Percentiles rank a stretch among this genome's conserved stretches.
These are phyloP conservation scores for Octomys mimax DNA, from an alignment of 2,797 vertebrate species.

Conservation along the genomic window DNA sequence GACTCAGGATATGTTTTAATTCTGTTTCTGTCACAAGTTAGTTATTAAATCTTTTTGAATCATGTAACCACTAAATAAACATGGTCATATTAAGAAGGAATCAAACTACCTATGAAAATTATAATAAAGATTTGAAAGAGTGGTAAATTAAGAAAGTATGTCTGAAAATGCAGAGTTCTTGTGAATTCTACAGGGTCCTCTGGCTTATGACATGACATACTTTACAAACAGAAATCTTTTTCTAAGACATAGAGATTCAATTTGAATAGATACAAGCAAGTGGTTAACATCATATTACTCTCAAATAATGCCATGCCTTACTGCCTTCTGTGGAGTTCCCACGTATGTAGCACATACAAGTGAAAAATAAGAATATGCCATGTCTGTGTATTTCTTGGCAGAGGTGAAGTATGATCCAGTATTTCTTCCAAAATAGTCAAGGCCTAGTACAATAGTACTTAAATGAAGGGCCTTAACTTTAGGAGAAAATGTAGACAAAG, in stretches of 20 bases:
- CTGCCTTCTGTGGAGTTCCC: background rate
- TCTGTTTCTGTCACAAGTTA: background rate
- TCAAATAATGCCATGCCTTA: background rate
- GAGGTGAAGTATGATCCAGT: background rate
- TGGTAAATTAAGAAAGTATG: background rate
- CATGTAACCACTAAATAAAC: background rate
- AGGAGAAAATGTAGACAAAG: background rate
- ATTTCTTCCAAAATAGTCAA: background rate
- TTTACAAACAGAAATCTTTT: slow-evolving; percentile 23
- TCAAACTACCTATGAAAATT: slow-evolving; percentile 9
- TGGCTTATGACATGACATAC: background rate
- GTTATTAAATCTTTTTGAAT: background rate
- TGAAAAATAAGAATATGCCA: background rate
- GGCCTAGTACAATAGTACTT: background rate
- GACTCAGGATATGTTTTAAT: slow-evolving; percentile 9
- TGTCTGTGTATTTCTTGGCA: background rate
- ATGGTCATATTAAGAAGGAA: background rate
- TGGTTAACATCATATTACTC: background rate
- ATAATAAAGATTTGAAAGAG: background rate
- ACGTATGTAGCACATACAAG: background rate
- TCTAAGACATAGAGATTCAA: background rate
- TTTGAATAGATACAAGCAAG: background rate
- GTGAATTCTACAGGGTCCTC: background rate
- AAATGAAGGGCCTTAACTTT: background rate
- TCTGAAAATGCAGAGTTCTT: background rate